A percentile compares a stretch with the other conserved stretches of the same genome.
Evolutionary conservation across 2,113 vertebrate species (phyloP).

Genomic region (Suricata suricatta): DNA sequence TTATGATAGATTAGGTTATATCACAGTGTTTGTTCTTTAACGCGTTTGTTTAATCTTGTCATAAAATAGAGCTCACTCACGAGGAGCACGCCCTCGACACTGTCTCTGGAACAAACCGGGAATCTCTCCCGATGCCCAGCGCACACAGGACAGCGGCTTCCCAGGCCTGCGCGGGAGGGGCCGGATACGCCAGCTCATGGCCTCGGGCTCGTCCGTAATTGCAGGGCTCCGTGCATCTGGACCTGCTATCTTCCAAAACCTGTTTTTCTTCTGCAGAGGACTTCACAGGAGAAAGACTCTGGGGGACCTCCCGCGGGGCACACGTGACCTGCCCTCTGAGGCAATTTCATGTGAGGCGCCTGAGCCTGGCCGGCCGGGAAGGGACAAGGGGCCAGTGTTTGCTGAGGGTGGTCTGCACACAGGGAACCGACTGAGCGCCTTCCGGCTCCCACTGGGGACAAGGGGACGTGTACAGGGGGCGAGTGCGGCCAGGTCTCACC

Average conservation of each 20-base stretch:
- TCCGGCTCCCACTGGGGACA: too few relatives aligned
- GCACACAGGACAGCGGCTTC: fast-evolving
- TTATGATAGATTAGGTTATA: too few relatives aligned
- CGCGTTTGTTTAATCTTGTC: not conserved
- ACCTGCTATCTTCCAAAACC: not conserved
- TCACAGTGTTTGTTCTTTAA: not conserved
- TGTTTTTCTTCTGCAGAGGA: not conserved
- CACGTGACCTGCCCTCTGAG: not conserved
- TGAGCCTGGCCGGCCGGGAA: not conserved
- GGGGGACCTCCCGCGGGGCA: not conserved
- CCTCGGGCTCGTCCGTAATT: too few relatives aligned
- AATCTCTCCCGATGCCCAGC: not conserved
- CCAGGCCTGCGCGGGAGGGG: too few relatives aligned
- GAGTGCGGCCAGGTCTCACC: fast-evolving
- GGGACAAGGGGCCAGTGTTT: too few relatives aligned
- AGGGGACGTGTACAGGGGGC: fast-evolving
- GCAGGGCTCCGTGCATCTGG: not conserved
- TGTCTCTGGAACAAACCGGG: not conserved
- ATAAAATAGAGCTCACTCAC: not conserved
- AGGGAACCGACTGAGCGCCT: fast-evolving
- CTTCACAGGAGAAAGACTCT: not conserved
- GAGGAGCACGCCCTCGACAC: not conserved
- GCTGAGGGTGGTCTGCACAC: too few relatives aligned
- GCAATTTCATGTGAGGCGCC: fast-evolving
- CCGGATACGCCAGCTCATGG: not conserved